phyloP scores from a whole-genome alignment of 2,797 vertebrate species.

The Gallinago nigripennis region DNA sequence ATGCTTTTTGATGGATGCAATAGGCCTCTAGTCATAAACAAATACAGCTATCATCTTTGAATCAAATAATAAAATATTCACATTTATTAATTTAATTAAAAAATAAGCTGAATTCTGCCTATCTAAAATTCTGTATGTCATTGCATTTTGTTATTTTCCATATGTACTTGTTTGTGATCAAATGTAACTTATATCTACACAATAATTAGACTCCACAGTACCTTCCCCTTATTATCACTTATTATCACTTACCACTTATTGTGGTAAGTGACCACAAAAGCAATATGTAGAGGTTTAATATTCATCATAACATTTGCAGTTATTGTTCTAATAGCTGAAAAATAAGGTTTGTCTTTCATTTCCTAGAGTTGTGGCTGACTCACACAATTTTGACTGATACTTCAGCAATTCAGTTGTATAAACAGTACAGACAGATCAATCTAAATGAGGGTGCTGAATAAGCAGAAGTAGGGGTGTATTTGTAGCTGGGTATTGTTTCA shows the following conservation, averaged over 20 bases:
- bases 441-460: conserved; percentile 27
- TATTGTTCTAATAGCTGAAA: neutral
- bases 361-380: conserved; percentile 23
- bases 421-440: conserved; percentile 22
- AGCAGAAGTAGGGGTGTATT: conserved; percentile 31
- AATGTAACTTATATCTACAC: neutral
- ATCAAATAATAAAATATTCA: neutral
- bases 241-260: too few relatives aligned
- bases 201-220: neutral
- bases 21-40: neutral
- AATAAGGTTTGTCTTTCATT: conserved; percentile 18
- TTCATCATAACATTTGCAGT: neutral
- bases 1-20: neutral
- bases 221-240: neutral
- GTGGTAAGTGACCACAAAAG: neutral
- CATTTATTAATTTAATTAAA: neutral
- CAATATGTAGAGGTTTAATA: neutral
- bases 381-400: conserved; percentile 21
- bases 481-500: conserved; percentile 25
- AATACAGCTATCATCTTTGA: neutral
- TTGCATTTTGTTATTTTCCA: neutral
- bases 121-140: neutral
- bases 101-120: neutral
- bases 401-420: conserved; percentile 24
- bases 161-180: neutral